Evolutionary conservation across 2,113 vertebrate genomes (phyloP), one percentile per base, ranked within the genome.

Genomic region (Halichoerus grypus): DNA sequence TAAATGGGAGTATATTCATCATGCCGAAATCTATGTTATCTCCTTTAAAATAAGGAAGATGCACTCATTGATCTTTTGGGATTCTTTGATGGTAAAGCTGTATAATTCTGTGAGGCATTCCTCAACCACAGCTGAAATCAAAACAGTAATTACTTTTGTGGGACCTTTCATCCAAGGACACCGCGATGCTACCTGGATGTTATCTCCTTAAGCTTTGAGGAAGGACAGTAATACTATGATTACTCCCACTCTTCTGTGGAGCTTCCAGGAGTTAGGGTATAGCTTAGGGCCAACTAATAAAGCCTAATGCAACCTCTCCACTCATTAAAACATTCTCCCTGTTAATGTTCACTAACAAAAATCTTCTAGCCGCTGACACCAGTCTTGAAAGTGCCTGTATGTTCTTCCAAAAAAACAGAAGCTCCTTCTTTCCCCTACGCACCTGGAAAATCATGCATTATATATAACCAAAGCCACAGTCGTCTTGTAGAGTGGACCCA

Each of bases 251-350:
- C 39, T 53, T 71, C 15, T 2, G 7, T 1, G 13, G 16, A 31
- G 3, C 36, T 28, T 46, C 5, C 18, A 7, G n/a, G 77, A 11
- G 5, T 0, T 4, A 7, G 3, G n/a, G 13, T 16, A 51, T 24
- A 13, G 76, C 36, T 24, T 57, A 57, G 33, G 19, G 14, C 16
- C 51, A 71, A n/a, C 51, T 39, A 7, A 18, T 71, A 71, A 82
- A 57, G 33, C 42, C 63, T 21, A 81, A 39, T 26, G 76, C 59
- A 67, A 16, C 12, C 76, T 67, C 46, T 31, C 21, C 59, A 53
- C 3, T 53, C 21, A 33, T 80, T 22, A 67, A 69, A 67, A 55
- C 3, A 22, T 65, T 76, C 42, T 76, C 72, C 42, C 72, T 46
- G 15, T 15, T 74, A 74, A 46, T 42, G 46, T 26, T 26, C 76